phyloP scores from a whole-genome alignment of 2,113 vertebrate genomes.

The Polypterus bichir region DNA sequence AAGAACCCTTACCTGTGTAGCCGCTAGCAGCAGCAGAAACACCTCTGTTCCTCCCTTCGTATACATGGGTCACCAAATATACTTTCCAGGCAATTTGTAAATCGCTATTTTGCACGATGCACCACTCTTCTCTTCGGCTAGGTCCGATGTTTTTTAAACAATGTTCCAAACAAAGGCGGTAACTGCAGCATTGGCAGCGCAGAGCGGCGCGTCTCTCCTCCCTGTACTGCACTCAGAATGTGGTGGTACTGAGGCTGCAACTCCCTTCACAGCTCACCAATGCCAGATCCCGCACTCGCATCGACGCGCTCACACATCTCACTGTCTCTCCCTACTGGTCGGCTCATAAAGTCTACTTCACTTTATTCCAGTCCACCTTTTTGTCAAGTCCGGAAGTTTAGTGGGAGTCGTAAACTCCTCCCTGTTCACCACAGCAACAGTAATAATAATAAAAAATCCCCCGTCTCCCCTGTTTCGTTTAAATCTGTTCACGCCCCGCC shows the following conservation, averaged over 20 bases:
- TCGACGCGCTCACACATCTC: constrained; percentile 22
- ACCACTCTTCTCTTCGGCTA: constrained; percentile 20
- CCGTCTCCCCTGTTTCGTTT: neutral
- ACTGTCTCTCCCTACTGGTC: constrained; percentile 51
- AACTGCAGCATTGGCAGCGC: constrained; percentile 27
- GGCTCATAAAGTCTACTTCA: constrained; percentile 28
- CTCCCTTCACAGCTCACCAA: constrained; percentile 31
- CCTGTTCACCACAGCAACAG: constrained; percentile 21
- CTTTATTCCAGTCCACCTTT: constrained; percentile 9
- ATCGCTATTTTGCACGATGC: constrained; percentile 28
- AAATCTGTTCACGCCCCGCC: neutral
- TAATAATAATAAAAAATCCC: neutral
- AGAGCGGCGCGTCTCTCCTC: constrained; percentile 27
- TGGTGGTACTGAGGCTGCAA: constrained; percentile 51
- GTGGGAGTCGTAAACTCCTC: constrained; percentile 22
- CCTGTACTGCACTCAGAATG: constrained; percentile 29
- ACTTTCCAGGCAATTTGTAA: constrained; percentile 22
- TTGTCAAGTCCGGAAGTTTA: constrained; percentile 18
- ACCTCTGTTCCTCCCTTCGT: constrained; percentile 37
- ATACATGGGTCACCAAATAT: constrained; percentile 34
- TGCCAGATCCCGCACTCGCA: constrained; percentile 2
- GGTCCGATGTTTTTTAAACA: constrained; percentile 23
- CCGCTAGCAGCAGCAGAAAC: constrained; percentile 40
- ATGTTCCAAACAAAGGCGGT: constrained; percentile 36
- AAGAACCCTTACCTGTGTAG: constrained; percentile 44